Percentiles rank a stretch among this genome's conserved stretches.
phyloP scores from a whole-genome alignment of 1,140 invertebrate species.

The Papilio machaon region DNA sequence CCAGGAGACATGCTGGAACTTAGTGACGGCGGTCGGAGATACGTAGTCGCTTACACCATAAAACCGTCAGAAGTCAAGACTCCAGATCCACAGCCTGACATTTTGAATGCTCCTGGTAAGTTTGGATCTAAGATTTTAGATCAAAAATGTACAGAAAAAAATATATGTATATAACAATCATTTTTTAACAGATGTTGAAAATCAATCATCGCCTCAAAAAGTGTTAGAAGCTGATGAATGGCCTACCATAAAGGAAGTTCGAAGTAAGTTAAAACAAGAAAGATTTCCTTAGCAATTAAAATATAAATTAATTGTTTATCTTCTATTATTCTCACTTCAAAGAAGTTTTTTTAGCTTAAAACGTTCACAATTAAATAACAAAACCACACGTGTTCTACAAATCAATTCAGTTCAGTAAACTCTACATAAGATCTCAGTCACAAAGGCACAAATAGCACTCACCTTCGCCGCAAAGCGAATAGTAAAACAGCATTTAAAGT shows the following conservation, averaged over 20 bases:
- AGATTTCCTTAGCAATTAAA: background rate
- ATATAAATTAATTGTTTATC: background rate
- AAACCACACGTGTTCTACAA: background rate
- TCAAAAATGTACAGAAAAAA: background rate
- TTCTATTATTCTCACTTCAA: background rate
- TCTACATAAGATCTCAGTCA: background rate
- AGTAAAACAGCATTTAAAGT: slow-evolving; percentile 22
- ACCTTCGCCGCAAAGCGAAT: slow-evolving; percentile 21
- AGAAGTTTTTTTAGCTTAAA: too few species aligned
- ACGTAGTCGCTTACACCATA: slow-evolving; percentile 76
- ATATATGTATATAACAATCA: background rate
- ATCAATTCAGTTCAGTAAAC: background rate
- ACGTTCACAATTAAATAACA: background rate
- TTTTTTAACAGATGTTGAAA: slow-evolving; percentile 64
- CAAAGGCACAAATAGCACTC: background rate
- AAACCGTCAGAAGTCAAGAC: slow-evolving; percentile 73
- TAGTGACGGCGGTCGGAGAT: slow-evolving; percentile 72
- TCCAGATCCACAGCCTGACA: slow-evolving; percentile 75
- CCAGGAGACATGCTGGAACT: slow-evolving; percentile 74
- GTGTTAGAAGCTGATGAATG: slow-evolving; percentile 68
- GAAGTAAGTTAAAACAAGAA: slow-evolving; percentile 53
- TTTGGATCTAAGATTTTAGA: background rate
- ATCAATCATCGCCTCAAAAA: slow-evolving; percentile 56
- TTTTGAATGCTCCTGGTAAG: slow-evolving; percentile 73
- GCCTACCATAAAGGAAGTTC: slow-evolving; percentile 73